Base-by-base conservation (phyloP, 2,113 vertebrate genomes). In the Gymnogyps californianus region DNA sequence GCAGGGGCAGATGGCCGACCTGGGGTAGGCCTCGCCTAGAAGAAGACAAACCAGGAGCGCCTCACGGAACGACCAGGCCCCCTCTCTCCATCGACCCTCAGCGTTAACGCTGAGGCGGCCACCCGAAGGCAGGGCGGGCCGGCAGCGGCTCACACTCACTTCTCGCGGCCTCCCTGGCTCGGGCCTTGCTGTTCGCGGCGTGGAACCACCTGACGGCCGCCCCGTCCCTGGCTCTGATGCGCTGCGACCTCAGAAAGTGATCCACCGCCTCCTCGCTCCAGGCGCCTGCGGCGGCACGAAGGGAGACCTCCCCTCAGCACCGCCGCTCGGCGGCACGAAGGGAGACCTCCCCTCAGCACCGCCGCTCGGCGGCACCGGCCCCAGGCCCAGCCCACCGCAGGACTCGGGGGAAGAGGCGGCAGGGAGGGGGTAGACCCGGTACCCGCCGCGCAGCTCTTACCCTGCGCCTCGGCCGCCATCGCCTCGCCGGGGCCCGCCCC, bases 121-220 rank as follows among this genome's bases (percentile, higher is more conserved):
- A 12, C 44, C 28, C 52, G 20, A 5, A 4, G 51, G 38, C 59
- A 6, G n/a, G 13, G 31, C 55, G 11, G 17, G 34, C 26, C 16
- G n/a, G 4, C 62, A 2, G 21, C 57, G 6, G 16, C 77, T 31
- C 70, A 7, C 47, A 80, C 95, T 94, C 79, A 95, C 96, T 95
- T 6, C 58, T 40, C 5, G 89, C 94, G 15, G 96, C 96, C 64
- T 59, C 49, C 8, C 4, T 19, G n/a, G 86, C 83, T 13, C 79
- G 86, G 59, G 64, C 74, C 32, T 70, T 29, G 92, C 96, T 82
- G 86, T 96, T 96, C 7, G 94, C 96, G 26, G 89, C 96, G 65
- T 96, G 96, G 79, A 95, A 95, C 96, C 96, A 96, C 7, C 79
- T 36, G 69, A 96, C 3, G 78, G 89, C 91, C 6, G 91, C 96